Conservation (phyloP, 2,797 vertebrate species). For the Serranus cabrilla region DNA sequence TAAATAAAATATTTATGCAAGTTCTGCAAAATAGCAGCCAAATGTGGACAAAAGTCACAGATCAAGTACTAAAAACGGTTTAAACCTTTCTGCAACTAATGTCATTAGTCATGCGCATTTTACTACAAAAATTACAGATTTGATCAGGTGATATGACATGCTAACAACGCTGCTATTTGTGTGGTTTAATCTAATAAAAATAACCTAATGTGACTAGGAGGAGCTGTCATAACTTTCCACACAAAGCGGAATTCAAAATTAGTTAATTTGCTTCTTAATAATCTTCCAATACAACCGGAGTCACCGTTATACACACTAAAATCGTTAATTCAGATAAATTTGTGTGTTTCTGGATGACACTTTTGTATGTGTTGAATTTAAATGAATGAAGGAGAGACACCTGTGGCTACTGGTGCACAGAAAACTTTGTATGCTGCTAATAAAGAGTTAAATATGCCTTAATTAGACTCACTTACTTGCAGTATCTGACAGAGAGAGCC, state of each 20-base stretch:
- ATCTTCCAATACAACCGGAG: background rate
- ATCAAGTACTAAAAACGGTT: no score
- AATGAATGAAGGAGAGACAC: background rate
- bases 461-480: conserved; percentile 24
- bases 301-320: background rate
- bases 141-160: background rate
- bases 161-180: background rate
- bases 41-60: no score
- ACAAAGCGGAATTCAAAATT: background rate
- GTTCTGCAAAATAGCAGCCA: no score
- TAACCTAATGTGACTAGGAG: background rate
- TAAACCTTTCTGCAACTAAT: no score
- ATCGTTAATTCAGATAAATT: background rate
- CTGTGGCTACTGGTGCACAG: background rate
- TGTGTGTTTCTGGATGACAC: background rate
- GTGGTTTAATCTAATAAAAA: background rate
- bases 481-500: background rate
- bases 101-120: no score
- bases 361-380: no score
- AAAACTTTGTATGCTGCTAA: no score
- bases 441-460: background rate
- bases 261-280: background rate
- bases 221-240: background rate
- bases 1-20: no score
- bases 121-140: no score